Percentiles rank a stretch among this genome's conserved stretches.
Evolutionary conservation across 2,797 vertebrate species (phyloP).

Genomic region (Macropodus opercularis): DNA sequence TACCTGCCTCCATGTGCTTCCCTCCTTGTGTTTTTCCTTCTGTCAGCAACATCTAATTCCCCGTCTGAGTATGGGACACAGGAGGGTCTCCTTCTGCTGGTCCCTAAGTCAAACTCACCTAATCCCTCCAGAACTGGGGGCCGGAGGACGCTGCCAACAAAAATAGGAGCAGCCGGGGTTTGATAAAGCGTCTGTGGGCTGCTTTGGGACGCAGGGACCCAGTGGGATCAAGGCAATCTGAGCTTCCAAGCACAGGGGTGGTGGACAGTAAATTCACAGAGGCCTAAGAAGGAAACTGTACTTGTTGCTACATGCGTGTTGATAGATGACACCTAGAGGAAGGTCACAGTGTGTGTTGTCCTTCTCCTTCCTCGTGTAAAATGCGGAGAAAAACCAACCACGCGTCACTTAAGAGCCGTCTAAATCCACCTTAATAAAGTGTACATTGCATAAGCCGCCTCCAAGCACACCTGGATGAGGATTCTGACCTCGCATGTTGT

Average conservation of each 20-base stretch:
- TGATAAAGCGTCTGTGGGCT: conserved; percentile 71
- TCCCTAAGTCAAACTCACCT: conserved; percentile 68
- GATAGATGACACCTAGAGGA: too few species aligned
- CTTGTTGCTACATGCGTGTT: conserved; percentile 27
- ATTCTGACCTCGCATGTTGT: conserved; percentile 16
- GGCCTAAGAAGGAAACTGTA: conserved; percentile 39
- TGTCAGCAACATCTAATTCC: conserved; percentile 54
- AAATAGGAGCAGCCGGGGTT: conserved; percentile 68
- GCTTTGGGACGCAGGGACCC: conserved; percentile 53
- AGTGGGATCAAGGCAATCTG: conserved; percentile 29
- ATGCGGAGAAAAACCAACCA: too few species aligned
- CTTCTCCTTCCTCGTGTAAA: too few species aligned
- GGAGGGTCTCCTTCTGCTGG: conserved; percentile 41
- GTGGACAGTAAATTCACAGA: conserved; percentile 37
- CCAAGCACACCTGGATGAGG: conserved; percentile 16
- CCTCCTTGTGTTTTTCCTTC: conserved; percentile 30
- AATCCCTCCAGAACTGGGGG: conserved; percentile 63
- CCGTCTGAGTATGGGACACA: conserved; percentile 30
- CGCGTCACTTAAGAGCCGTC: too few species aligned
- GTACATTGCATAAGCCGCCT: conserved; percentile 7
- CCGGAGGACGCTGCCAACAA: conserved; percentile 68
- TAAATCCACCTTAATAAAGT: too few species aligned
- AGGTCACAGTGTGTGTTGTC: too few species aligned
- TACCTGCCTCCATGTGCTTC: conserved; percentile 34
- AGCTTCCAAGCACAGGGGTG: conserved; percentile 43